A percentile compares a stretch with the other conserved stretches of the same genome.
Conservation (phyloP, 2,797 vertebrate species). For the Muraenolepis orangiensis region DNA sequence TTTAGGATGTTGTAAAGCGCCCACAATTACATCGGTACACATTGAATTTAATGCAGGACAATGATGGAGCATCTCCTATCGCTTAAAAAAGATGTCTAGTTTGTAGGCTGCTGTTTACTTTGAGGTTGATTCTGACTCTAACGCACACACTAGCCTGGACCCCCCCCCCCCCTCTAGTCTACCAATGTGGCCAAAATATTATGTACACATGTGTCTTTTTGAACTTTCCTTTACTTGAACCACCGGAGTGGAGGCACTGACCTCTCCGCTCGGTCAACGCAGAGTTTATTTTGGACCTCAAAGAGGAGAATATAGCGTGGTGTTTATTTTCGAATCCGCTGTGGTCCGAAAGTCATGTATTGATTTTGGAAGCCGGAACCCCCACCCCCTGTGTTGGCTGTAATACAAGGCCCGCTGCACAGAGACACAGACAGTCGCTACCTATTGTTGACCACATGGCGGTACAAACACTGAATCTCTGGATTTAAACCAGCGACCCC, state of each 20-base stretch:
- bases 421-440: conserved; percentile 18
- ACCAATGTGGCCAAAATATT: neutral
- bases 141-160: too few species aligned
- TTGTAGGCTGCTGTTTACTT: too few species aligned
- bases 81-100: neutral
- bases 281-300: neutral
- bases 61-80: too few species aligned
- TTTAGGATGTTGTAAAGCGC: neutral
- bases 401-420: neutral
- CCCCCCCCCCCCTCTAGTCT: too few species aligned
- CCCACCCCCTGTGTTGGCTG: neutral
- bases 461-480: conserved; percentile 35
- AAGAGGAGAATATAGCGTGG: neutral
- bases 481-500: conserved; percentile 54
- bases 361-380: neutral
- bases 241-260: neutral
- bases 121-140: too few species aligned
- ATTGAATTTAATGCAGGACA: neutral
- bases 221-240: neutral
- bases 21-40: neutral
- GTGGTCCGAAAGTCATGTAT: neutral
- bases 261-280: neutral
- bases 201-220: neutral
- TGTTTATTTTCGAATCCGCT: neutral
- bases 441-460: conserved; percentile 60